These are phyloP conservation scores for Mythimna vitellina DNA, from an alignment of 2,888 invertebrate species.

Conservation along the genomic window DNA sequence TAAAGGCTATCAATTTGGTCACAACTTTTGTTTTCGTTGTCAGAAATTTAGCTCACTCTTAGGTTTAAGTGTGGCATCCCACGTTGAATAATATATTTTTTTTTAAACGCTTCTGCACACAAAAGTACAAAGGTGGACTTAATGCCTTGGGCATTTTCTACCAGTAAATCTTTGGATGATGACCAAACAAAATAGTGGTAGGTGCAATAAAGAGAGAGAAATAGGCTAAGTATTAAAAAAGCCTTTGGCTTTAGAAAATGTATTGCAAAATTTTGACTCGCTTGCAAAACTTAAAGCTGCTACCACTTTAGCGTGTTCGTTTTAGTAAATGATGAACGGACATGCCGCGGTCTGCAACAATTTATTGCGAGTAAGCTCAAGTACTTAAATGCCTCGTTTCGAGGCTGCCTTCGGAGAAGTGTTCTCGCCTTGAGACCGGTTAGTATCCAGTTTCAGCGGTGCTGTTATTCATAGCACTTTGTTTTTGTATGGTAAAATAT, in stretches of 20 bases:
- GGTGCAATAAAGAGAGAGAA: too few species aligned
- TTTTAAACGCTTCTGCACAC: too few species aligned
- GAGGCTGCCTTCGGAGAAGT: constrained; percentile 50
- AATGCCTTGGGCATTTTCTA: too few species aligned
- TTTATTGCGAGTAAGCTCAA: constrained; percentile 57
- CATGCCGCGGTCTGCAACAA: constrained; percentile 49
- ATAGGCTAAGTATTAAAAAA: too few species aligned
- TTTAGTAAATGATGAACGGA: constrained; percentile 58
- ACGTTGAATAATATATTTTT: too few species aligned
- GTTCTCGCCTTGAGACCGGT: constrained; percentile 55
- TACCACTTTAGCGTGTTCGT: constrained; percentile 48
- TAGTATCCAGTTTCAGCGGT: constrained; percentile 48
- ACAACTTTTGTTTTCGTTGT: too few species aligned
- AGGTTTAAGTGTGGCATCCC: too few species aligned
- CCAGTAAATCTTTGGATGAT: too few species aligned
- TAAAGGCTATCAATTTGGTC: too few species aligned
- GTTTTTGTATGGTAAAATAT: constrained; percentile 32
- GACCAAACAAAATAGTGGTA: too few species aligned
- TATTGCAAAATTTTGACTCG: constrained; percentile 11
- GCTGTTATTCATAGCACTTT: constrained; percentile 54
- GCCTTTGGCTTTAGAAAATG: constrained; percentile 16
- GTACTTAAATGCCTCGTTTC: constrained; percentile 59
- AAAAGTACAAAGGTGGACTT: too few species aligned
- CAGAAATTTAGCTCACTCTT: too few species aligned
- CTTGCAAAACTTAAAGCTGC: constrained; percentile 42